These are phyloP conservation scores for Furcifer pardalis DNA, from an alignment of 2,797 vertebrate species.

Conservation along the genomic window DNA sequence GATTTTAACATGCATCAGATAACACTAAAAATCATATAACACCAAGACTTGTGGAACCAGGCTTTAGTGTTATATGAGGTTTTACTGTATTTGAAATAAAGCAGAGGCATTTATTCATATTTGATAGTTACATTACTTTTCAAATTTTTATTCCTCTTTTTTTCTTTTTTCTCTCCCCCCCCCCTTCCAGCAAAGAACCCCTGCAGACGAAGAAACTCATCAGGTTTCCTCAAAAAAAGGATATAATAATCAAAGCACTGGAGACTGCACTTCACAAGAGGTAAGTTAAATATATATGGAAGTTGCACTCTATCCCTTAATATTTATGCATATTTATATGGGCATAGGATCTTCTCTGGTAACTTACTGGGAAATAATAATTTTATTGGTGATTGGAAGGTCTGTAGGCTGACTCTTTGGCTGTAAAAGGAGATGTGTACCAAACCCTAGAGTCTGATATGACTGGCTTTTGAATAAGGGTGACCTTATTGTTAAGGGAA, in stretches of 20 bases:
- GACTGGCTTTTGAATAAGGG: too few relatives aligned
- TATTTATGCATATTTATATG: fast-evolving
- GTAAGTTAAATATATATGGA: constrained; percentile 67
- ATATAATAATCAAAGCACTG: constrained; percentile 58
- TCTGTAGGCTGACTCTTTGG: too few relatives aligned
- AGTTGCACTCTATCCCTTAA: not conserved
- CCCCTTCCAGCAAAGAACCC: constrained; percentile 44
- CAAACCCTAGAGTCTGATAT: too few relatives aligned
- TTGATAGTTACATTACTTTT: not conserved
- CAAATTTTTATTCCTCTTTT: not conserved
- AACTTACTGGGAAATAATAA: not conserved
- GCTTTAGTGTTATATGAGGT: too few relatives aligned
- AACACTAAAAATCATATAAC: too few relatives aligned
- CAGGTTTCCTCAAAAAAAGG: constrained; percentile 52
- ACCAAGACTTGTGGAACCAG: too few relatives aligned
- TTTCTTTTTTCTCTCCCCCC: too few relatives aligned
- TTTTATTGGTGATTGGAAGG: too few relatives aligned
- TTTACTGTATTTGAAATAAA: constrained; percentile 8
- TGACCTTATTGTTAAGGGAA: too few relatives aligned
- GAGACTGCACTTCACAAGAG: constrained; percentile 67
- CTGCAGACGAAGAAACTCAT: constrained; percentile 54
- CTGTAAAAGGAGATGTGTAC: too few relatives aligned
- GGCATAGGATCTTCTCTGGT: not conserved
- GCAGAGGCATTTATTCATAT: not conserved
- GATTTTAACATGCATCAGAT: too few relatives aligned